A percentile compares a stretch with the other conserved stretches of the same genome.
Evolutionary conservation across 2,888 invertebrate species (phyloP).

Genomic region (Leucania comma): DNA sequence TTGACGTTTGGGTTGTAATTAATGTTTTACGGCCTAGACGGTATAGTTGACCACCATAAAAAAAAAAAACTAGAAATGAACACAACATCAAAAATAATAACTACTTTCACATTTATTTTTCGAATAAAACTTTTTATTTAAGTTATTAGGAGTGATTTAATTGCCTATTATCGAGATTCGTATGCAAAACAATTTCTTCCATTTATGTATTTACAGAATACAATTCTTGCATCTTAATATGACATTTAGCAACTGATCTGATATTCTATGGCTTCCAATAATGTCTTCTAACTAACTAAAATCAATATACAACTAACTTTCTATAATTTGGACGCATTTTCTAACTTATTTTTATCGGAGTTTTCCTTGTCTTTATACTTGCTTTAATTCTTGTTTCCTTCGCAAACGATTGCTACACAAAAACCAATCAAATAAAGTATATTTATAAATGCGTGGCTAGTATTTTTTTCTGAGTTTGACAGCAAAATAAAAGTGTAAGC

Average conservation of each 20-base stretch:
- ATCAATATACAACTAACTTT: neutral
- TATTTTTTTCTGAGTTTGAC: neutral
- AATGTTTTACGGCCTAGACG: constrained; percentile 23
- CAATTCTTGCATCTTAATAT: constrained; percentile 3
- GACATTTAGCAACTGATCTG: neutral
- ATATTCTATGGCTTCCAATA: constrained; percentile 24
- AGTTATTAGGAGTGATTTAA: constrained; percentile 11
- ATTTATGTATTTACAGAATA: neutral
- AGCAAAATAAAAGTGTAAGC: neutral
- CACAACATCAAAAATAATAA: neutral
- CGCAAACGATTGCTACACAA: neutral
- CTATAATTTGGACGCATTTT: constrained; percentile 23
- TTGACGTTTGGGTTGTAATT: constrained; percentile 11
- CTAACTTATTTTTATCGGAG: neutral
- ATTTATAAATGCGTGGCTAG: neutral
- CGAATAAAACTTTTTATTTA: neutral
- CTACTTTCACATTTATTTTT: constrained; percentile 5
- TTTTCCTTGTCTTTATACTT: neutral
- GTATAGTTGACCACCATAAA: neutral
- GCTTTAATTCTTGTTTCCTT: neutral
- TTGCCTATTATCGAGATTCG: neutral
- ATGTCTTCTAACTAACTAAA: constrained; percentile 4
- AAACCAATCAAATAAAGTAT: neutral
- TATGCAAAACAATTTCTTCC: constrained; percentile 16
- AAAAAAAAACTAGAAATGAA: neutral